A percentile compares a stretch with the other conserved stretches of the same genome.
Evolutionary conservation across 2,113 vertebrate genomes (phyloP).

Genomic region (Fregata magnificens): DNA sequence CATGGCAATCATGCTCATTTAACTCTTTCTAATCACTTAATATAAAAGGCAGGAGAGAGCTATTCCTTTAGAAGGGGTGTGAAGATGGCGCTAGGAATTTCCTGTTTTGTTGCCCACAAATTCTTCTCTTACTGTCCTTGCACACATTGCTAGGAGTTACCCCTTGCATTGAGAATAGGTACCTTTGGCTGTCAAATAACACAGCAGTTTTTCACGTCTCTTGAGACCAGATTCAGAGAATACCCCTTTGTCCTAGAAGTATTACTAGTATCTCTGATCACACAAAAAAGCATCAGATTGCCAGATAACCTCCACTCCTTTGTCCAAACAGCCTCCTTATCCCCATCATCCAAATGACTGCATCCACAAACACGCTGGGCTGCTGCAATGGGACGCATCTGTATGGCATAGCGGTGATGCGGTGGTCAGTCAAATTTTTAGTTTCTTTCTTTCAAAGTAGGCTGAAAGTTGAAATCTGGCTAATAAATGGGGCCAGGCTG

Average conservation of each 20-base stretch:
- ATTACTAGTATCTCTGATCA: not conserved
- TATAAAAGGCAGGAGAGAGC: not conserved
- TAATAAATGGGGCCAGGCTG: not conserved
- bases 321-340: not conserved
- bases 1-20: constrained; percentile 68
- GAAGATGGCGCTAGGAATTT: not conserved
- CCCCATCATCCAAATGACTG: not conserved
- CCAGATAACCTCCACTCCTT: not conserved
- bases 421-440: not conserved
- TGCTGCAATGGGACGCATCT: not conserved
- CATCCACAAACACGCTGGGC: not conserved
- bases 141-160: not conserved
- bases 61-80: not conserved
- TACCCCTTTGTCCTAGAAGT: not conserved
- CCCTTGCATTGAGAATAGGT: not conserved
- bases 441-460: not conserved
- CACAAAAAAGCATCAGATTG: not conserved
- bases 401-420: rapidly evolving
- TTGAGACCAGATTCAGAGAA: not conserved
- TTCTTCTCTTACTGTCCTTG: not conserved
- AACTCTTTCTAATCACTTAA: constrained; percentile 69
- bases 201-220: not conserved
- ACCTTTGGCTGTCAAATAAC: not conserved
- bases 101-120: not conserved
- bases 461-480: not conserved